Percentiles rank a stretch among this genome's conserved stretches.
These are phyloP conservation scores for Limnodromus scolopaceus DNA, from an alignment of 2,797 vertebrate species.

Conservation along the genomic window DNA sequence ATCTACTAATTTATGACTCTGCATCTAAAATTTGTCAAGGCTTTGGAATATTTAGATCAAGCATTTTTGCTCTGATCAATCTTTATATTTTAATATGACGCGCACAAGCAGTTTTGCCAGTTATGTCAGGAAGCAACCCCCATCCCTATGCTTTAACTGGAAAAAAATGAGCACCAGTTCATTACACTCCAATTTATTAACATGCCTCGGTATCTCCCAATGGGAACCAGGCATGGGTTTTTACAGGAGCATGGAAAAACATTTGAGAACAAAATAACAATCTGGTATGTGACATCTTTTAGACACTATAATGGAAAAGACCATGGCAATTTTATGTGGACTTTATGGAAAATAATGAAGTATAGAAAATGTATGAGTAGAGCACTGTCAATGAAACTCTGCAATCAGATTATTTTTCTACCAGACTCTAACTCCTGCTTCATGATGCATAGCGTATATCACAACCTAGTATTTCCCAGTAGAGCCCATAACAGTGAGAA, in stretches of 20 bases:
- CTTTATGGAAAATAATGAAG: constrained; percentile 51
- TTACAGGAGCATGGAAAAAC: neutral
- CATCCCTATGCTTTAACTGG: neutral
- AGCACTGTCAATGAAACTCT: constrained; percentile 32
- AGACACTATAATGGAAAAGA: constrained; percentile 15
- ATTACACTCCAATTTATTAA: constrained; percentile 31
- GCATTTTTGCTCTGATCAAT: neutral
- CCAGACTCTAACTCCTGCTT: constrained; percentile 27
- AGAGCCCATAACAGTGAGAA: constrained; percentile 53
- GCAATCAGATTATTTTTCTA: constrained; percentile 62
- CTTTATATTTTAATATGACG: neutral
- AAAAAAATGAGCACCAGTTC: neutral
- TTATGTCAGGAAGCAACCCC: neutral
- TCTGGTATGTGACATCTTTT: constrained; percentile 15
- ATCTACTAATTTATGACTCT: neutral
- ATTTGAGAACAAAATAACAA: neutral
- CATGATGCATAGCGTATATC: constrained; percentile 44
- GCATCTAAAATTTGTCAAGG: neutral
- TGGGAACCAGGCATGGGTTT: neutral
- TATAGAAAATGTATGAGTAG: constrained; percentile 24
- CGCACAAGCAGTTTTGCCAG: neutral
- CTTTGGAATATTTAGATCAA: neutral
- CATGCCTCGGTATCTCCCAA: neutral
- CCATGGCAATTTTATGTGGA: constrained; percentile 17
- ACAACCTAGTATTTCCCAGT: constrained; percentile 60